Evolutionary conservation across 2,888 invertebrate genomes (phyloP).

Genomic region (Alcis repandata): DNA sequence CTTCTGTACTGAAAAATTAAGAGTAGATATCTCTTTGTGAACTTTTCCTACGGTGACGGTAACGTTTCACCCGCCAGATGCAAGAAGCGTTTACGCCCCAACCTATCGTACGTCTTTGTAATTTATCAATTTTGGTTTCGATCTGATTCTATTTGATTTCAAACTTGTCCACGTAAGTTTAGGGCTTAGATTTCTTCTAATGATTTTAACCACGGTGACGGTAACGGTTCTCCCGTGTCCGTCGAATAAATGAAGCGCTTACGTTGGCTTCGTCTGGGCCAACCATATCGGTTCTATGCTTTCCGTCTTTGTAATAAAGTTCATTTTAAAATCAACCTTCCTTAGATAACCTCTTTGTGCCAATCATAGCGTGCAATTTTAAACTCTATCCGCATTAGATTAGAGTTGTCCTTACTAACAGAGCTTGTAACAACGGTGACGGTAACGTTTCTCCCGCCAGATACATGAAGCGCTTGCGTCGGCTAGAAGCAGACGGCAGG

Average conservation of each 20-base stretch:
- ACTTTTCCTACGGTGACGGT: slow-evolving; percentile 62
- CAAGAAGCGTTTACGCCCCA: slow-evolving; percentile 68
- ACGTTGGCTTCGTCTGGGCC: slow-evolving; percentile 67
- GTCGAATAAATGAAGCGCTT: slow-evolving; percentile 75
- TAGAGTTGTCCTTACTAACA: slow-evolving; percentile 26
- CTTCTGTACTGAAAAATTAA: no score
- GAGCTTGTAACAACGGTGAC: slow-evolving; percentile 52
- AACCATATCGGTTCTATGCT: slow-evolving; percentile 60
- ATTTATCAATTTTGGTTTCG: no score
- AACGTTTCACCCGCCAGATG: slow-evolving; percentile 71
- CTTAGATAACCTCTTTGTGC: no score
- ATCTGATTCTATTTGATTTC: no score
- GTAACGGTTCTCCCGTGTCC: slow-evolving; percentile 61
- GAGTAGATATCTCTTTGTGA: no score
- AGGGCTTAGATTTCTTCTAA: not conserved
- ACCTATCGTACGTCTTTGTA: no score
- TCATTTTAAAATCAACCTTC: no score
- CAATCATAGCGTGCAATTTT: no score
- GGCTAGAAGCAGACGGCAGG: slow-evolving; percentile 76
- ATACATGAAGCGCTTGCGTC: slow-evolving; percentile 73
- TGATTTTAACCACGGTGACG: slow-evolving; percentile 56
- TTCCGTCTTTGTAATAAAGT: not conserved
- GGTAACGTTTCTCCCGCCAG: slow-evolving; percentile 68
- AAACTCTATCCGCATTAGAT: not conserved
- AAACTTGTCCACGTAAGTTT: not conserved